Conservation (phyloP, 53 echinoderm and acorn worm species). For the Patiria pectinifera region DNA sequence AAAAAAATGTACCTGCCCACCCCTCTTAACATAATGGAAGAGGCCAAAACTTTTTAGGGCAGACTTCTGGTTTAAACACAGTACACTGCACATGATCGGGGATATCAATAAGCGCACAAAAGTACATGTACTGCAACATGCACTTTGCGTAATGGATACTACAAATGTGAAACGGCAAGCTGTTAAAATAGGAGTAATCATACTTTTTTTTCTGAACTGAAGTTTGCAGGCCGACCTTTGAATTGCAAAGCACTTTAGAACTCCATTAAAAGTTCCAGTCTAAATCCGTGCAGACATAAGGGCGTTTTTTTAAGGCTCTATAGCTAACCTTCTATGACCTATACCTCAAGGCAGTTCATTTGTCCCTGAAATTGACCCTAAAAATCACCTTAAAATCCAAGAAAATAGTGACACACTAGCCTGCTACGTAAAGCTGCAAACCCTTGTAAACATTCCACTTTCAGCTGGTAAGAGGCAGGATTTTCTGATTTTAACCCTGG, state of each 20-base stretch:
- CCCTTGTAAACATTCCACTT: not conserved
- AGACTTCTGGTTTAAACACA: too few species aligned
- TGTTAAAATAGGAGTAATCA: too few species aligned
- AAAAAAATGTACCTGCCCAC: not conserved
- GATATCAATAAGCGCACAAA: too few species aligned
- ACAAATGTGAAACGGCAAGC: too few species aligned
- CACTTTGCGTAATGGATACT: too few species aligned
- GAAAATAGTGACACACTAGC: not conserved
- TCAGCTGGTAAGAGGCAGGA: not conserved
- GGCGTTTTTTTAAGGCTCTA: not conserved
- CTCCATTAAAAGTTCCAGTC: not conserved
- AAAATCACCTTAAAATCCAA: conserved; percentile 1
- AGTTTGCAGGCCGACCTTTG: not conserved
- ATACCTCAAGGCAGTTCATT: not conserved
- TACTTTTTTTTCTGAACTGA: not conserved
- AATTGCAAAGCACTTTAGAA: not conserved
- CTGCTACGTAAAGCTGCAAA: not conserved
- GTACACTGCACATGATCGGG: not conserved
- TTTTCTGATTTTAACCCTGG: not conserved
- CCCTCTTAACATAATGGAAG: conserved; percentile 27
- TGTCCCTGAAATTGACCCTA: not conserved
- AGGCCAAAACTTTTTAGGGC: conserved; percentile 12
- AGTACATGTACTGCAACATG: too few species aligned
- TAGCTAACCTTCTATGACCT: not conserved
- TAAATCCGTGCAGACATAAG: not conserved